Evolutionary conservation across 2,797 vertebrate genomes (phyloP), one percentile per base, ranked within the genome.

Genomic region (Lates japonicus): DNA sequence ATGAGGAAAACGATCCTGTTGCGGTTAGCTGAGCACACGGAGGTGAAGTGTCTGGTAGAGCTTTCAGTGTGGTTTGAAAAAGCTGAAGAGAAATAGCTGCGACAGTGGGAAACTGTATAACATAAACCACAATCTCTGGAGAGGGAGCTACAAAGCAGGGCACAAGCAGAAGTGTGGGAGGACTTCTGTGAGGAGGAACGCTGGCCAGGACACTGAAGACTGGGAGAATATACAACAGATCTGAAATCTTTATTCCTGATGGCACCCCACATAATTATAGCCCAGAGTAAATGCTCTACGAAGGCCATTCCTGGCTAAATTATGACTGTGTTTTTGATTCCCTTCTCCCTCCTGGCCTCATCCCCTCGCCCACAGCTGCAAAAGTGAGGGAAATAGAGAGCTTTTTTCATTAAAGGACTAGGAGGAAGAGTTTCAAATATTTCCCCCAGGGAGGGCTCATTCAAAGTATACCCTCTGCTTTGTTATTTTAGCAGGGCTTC

Each of bases 191-290:
- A 74, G 80, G 69, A 79, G 64, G 74, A 85, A 81, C 59, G 73
- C 71, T 69, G 81, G 81, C 79, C n/a, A 1, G 74, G 78, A 67
- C 25, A 3, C 87, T 78, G 59, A 90, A 72, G 54, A 80, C 69
- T 75, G 72, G 87, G 85, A 72, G 78, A 88, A 91, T 76, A 90
- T 85, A 70, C 52, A 69, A 85, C 75, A 68, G 74, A 79, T 80
- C 72, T 83, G 55, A 89, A 87, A 82, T 89, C 78, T 90, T 64
- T 86, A 87, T 89, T 91, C 89, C 92, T 94, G 84, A 91, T 93
- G 95, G 86, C 77, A 85, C 62, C 84, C 84, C 81, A 87, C 84
- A 88, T 95, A 95, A 95, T 95, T 95, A 94, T 73, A 95, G 87
- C 69, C 84, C 81, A 72, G 72, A 84, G 87, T 88, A 83, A 93